Evolutionary conservation across 2,113 vertebrate genomes (phyloP).

Genomic region (Scortum barcoo): DNA sequence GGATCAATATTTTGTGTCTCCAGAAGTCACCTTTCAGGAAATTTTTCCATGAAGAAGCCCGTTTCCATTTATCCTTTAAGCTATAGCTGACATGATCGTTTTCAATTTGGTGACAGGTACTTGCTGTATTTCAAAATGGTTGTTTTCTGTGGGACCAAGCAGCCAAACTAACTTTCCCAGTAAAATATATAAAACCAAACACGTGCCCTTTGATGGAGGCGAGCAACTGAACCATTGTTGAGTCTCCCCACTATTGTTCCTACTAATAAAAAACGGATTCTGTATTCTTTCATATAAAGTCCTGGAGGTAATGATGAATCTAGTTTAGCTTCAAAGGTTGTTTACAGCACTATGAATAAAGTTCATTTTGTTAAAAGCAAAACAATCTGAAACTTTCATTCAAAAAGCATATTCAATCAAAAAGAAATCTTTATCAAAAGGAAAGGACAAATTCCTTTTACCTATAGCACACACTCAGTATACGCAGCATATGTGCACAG

Average conservation of each 20-base stretch:
- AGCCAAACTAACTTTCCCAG: neutral
- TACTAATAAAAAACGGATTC: neutral
- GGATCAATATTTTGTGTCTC: slow-evolving; percentile 30
- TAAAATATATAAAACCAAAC: slow-evolving; percentile 46
- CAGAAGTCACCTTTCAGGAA: slow-evolving; percentile 15
- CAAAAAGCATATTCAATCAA: slow-evolving; percentile 66
- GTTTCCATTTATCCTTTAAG: neutral
- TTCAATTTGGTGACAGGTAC: neutral
- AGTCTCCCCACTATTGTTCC: neutral
- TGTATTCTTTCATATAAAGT: neutral
- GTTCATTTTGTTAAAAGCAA: slow-evolving; percentile 15
- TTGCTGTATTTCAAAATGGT: slow-evolving; percentile 24
- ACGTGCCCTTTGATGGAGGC: slow-evolving; percentile 27
- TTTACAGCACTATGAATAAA: neutral
- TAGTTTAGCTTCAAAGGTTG: slow-evolving; percentile 28
- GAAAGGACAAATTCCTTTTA: slow-evolving; percentile 47
- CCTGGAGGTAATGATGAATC: neutral
- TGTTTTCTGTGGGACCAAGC: slow-evolving; percentile 10
- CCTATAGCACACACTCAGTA: slow-evolving; percentile 25
- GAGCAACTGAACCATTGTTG: slow-evolving; percentile 23
- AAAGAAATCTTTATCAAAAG: slow-evolving; percentile 64
- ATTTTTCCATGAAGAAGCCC: neutral
- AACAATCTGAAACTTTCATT: slow-evolving; percentile 27
- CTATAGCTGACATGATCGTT: neutral
- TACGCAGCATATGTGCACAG: slow-evolving; percentile 9